Conservation (phyloP, 2,113 vertebrate genomes). For the Lepidothrix coronata region DNA sequence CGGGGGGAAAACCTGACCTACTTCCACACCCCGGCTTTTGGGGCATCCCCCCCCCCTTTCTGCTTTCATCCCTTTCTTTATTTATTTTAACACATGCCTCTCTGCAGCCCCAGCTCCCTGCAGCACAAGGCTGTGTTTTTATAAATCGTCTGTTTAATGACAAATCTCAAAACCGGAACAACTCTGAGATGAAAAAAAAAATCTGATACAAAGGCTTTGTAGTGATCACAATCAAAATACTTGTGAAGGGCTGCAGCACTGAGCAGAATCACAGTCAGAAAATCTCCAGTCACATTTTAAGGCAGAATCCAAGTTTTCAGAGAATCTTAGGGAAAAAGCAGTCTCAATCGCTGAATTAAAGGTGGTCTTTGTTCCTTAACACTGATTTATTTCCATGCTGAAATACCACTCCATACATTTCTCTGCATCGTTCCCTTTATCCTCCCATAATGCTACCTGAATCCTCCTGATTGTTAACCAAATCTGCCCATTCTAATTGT, state of each 20-base stretch:
- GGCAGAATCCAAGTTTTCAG: background rate
- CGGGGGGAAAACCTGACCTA: conserved; percentile 51
- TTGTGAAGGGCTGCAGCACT: background rate
- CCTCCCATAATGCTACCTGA: background rate
- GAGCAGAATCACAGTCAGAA: background rate
- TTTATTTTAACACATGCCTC: background rate
- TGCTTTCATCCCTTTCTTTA: background rate
- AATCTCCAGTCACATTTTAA: background rate
- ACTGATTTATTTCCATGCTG: background rate
- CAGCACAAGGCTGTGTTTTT: background rate
- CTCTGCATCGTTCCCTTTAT: background rate
- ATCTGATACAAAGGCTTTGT: background rate
- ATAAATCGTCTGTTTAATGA: background rate
- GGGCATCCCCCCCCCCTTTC: background rate
- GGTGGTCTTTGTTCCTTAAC: background rate
- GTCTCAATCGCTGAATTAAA: background rate
- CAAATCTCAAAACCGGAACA: background rate
- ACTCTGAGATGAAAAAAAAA: background rate
- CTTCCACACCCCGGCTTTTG: conserved; percentile 20
- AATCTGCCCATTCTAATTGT: background rate
- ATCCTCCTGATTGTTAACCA: background rate
- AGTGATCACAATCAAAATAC: background rate
- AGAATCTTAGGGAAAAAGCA: background rate
- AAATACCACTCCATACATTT: background rate
- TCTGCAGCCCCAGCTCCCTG: background rate